Evolutionary conservation across 2,888 invertebrate genomes (phyloP).

Genomic region (Metallyticus violacea): DNA sequence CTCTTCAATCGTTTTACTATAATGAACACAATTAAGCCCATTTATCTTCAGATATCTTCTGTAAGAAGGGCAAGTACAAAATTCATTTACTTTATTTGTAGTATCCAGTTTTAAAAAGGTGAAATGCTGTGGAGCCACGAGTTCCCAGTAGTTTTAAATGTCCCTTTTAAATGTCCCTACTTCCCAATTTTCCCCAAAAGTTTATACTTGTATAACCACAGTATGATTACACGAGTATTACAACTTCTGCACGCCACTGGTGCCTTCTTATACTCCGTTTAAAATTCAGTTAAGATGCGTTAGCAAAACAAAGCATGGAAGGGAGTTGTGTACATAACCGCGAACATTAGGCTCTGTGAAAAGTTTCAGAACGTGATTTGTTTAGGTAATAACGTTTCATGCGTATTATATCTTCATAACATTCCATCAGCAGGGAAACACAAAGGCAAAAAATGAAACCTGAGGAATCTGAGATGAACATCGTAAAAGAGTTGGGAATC

Average conservation of each 20-base stretch:
- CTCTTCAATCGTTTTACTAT: too few relatives aligned
- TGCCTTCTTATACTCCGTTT: not conserved
- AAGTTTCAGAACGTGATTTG: constrained; percentile 23
- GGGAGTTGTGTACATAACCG: constrained; percentile 3
- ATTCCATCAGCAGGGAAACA: constrained; percentile 30
- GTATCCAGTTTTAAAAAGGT: too few relatives aligned
- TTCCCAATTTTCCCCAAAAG: not conserved
- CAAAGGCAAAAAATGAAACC: not conserved
- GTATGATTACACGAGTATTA: not conserved
- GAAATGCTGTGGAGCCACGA: too few relatives aligned
- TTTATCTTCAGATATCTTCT: too few relatives aligned
- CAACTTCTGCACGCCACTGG: not conserved
- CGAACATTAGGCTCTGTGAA: constrained; percentile 12
- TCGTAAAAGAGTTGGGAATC: not conserved
- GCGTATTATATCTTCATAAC: constrained; percentile 32
- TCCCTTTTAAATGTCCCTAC: too few relatives aligned
- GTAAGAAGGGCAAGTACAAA: too few relatives aligned
- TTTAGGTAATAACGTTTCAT: constrained; percentile 29
- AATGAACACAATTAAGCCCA: too few relatives aligned
- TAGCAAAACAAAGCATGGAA: constrained; percentile 9
- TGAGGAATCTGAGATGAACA: not conserved
- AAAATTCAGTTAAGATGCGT: constrained; percentile 16
- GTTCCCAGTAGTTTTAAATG: too few relatives aligned
- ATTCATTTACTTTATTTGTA: too few relatives aligned
- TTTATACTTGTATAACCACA: too few relatives aligned